Evolutionary conservation across 1,140 invertebrate species (phyloP), one percentile per base, ranked within the genome.

Genomic region (Lepidostoma basale): DNA sequence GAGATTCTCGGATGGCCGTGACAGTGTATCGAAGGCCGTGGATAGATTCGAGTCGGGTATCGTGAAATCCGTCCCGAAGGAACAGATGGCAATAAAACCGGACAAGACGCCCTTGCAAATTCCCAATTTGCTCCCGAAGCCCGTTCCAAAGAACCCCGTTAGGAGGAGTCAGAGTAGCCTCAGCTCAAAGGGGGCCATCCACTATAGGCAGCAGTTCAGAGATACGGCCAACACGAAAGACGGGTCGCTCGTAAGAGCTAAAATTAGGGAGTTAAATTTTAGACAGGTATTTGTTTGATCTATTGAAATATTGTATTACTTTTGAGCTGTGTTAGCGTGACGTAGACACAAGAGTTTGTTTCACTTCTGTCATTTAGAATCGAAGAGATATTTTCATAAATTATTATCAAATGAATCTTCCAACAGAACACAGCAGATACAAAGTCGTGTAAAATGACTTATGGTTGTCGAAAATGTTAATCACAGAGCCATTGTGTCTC

Each of bases 221-320:
- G 33, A 60, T 23, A 56, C 25, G 30, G 25, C 20, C 5, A 36
- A 18, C 33, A 10, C 5, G 40, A 62, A 16, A 20, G 64, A 73
- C 23, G 71, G 67, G 18, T 73, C 71, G 5, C 44, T 73, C 1
- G 63, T 73, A 3, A 69, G 56, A 28, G 71, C 71, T 3, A 73
- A 73, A 45, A 73, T 73, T 30, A 67, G 71, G 54, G 71, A 73
- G 64, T 56, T 73, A 10, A 69, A 67, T 59, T 49, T 73, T 20
- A 54, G 67, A 67, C 71, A 73, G 71, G 71, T 73, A 69, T 44
- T 22, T 68, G 40, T 52, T 54, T 52, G 42, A 52, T 47, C 22
- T 26, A 6, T 26, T 59, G 28, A 20, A 30, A 36, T 56, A 22
- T 56, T 39, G 14, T 56, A 36, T 14, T 33, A 33, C 47, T 10